phyloP scores from a whole-genome alignment of 2,888 invertebrate genomes.

The Biston betularia region DNA sequence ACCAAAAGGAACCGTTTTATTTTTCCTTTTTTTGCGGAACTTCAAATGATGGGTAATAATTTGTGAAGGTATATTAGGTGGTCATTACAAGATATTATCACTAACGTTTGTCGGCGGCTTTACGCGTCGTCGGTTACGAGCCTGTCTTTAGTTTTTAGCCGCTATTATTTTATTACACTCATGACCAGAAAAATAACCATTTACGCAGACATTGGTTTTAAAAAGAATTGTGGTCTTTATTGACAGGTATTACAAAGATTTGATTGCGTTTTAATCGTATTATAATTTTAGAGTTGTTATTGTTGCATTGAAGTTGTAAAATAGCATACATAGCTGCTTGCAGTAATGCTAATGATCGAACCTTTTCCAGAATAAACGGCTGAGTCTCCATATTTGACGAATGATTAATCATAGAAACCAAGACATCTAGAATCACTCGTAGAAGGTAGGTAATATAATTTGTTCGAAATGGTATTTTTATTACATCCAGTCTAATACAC shows the following conservation, averaged over 20 bases:
- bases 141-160: conserved; percentile 41
- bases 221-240: conserved; percentile 4
- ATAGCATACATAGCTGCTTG: too few relatives aligned
- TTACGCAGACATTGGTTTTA: not conserved
- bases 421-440: too few relatives aligned
- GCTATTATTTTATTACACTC: conserved; percentile 27
- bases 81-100: conserved; percentile 55
- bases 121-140: conserved; percentile 53
- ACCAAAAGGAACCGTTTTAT: conserved; percentile 35
- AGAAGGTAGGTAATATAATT: too few relatives aligned
- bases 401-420: too few relatives aligned
- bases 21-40: conserved; percentile 38
- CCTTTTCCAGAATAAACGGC: too few relatives aligned
- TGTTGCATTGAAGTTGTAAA: not conserved
- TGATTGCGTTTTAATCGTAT: conserved; percentile 1
- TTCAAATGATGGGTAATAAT: conserved; percentile 36
- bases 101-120: conserved; percentile 46
- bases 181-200: not conserved
- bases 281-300: not conserved
- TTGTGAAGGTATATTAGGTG: conserved; percentile 42
- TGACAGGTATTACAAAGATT: not conserved
- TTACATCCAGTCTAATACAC: too few relatives aligned
- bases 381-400: not conserved
- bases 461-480: too few relatives aligned
- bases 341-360: too few relatives aligned